Percentiles rank a stretch among this genome's conserved stretches.
Evolutionary conservation across 2,113 vertebrate species (phyloP).

Genomic region (Brachionichthys hirsutus): DNA sequence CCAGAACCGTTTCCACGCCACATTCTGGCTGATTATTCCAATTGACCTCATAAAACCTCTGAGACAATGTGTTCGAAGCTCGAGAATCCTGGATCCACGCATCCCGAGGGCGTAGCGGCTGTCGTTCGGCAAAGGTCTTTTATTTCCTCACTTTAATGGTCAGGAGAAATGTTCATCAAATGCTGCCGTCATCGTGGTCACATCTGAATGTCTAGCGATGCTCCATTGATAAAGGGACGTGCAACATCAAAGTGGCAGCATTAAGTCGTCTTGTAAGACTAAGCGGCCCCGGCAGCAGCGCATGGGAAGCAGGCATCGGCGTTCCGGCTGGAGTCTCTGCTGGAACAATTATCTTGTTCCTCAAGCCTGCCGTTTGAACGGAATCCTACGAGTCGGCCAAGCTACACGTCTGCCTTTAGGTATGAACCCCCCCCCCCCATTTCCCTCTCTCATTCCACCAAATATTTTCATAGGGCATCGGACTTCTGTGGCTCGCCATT

Average conservation of each 20-base stretch:
- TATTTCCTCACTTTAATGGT: background rate
- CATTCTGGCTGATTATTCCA: constrained; percentile 51
- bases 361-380: constrained; percentile 71
- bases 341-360: constrained; percentile 79
- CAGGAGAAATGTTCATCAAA: constrained; percentile 6
- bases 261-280: background rate
- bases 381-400: constrained; percentile 71
- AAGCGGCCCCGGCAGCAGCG: constrained; percentile 6
- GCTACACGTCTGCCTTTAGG: constrained; percentile 68
- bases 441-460: constrained; percentile 50
- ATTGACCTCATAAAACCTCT: constrained; percentile 62
- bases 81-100: constrained; percentile 10
- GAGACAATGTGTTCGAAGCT: constrained; percentile 18
- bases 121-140: too few relatives aligned
- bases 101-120: too few relatives aligned
- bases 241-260: background rate
- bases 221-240: too few relatives aligned
- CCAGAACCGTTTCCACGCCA: constrained; percentile 65
- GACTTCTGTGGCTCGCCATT: constrained; percentile 65
- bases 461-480: constrained; percentile 70
- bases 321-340: constrained; percentile 64
- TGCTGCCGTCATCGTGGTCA: too few relatives aligned
- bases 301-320: constrained; percentile 41
- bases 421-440: constrained; percentile 57
- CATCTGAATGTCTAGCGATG: too few relatives aligned